Base-by-base conservation (phyloP, 2,797 vertebrate genomes). In the Helicolenus hilgendorfi region DNA sequence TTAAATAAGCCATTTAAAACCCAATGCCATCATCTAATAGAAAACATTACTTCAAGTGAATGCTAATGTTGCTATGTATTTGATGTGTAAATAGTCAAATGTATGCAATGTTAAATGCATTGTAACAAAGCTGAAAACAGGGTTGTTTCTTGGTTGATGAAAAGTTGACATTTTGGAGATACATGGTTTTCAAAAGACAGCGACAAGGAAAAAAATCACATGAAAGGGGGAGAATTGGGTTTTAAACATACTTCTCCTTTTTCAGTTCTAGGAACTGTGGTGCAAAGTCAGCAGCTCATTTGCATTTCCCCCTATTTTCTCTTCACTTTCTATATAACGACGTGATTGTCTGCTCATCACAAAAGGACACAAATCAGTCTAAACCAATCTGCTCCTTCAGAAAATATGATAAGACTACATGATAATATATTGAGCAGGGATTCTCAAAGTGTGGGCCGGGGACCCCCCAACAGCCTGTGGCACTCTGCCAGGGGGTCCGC, bases 181-280 rank as follows among this genome's bases (percentile, higher is more conserved):
- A 1, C 14, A n/a, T n/a, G 10, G 13, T 67, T 68, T 26, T 18
- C 27, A 70, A 70, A 26, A 68, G n/a, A 41, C 2, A 31, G 22
- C 5, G 2, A 27, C 22, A n/a, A 31, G 4, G 7, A 4, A 36
- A 73, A 29, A 7, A 41, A 11, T 18, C 0, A 26, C 4, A 64
- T 14, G 27, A 13, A 27, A 55, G 7, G 22, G 20, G 68, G n/a
- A 55, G 53, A 38, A 33, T 15, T 69, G 22, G 7, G 8, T 55
- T 79, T 45, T 36, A 36, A 38, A 53, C 26, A 70, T 59, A 27
- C 1, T 64, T 79, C 62, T 60, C 80, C 33, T 69, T 72, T 72
- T 68, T 29, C 75, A 22, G 49, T 72, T 82, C 79, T 22, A n/a
- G 53, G 18, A n/a, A 58, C 24, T 20, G 7, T 73, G 35, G 33